These are phyloP conservation scores for Actinia equina DNA, from an alignment of 64 coral and sea anemone genomes.

Conservation along the genomic window DNA sequence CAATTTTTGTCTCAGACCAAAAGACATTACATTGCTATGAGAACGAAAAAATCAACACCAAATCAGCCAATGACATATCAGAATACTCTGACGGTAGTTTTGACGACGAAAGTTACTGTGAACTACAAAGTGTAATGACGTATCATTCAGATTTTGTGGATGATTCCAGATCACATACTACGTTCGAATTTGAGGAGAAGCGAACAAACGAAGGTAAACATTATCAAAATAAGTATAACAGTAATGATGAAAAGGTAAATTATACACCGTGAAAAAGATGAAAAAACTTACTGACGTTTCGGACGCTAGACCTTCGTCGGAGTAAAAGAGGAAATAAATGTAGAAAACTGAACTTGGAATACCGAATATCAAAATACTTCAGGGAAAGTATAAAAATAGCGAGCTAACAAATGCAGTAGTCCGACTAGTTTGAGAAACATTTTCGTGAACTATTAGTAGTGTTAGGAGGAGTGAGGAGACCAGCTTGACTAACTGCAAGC, in stretches of 20 bases:
- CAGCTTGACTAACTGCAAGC: neutral
- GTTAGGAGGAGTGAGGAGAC: neutral
- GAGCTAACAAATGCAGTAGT: neutral
- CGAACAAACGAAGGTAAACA: neutral
- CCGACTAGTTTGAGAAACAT: neutral
- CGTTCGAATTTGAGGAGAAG: neutral
- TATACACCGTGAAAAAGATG: too few species aligned
- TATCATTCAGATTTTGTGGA: neutral
- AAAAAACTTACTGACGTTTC: too few species aligned
- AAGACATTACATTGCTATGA: neutral
- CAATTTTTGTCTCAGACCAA: neutral
- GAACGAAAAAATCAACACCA: neutral
- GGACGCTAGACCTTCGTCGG: too few species aligned
- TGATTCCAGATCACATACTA: neutral
- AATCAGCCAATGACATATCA: neutral
- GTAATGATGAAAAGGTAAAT: too few species aligned
- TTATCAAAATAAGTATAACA: too few species aligned
- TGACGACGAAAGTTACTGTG: slow-evolving; percentile 17
- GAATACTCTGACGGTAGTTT: neutral
- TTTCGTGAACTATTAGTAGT: neutral
- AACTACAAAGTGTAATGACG: slow-evolving; percentile 10
- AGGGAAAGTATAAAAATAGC: neutral
- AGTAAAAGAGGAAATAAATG: too few species aligned
- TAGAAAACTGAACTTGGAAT: neutral
- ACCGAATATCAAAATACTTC: neutral